These are phyloP conservation scores for Drosophila nasuta DNA, from an alignment of 1,140 invertebrate species.

Conservation along the genomic window DNA sequence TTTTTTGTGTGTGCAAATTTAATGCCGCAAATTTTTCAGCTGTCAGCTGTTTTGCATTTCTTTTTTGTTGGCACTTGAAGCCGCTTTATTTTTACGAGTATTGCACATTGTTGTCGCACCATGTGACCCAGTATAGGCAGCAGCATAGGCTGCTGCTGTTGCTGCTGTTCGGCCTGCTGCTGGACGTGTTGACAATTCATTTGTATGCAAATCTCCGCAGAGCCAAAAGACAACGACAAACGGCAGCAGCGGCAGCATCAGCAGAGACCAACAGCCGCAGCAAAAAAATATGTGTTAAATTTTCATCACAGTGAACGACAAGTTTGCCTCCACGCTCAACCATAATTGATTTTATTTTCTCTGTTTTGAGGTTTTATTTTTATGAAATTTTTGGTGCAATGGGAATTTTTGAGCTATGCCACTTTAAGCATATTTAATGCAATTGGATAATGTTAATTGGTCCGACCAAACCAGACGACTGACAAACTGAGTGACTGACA, in stretches of 20 bases:
- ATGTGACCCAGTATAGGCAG: conserved; percentile 21
- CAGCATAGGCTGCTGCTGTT: neutral
- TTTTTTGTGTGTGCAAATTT: conserved; percentile 56
- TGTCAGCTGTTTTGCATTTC: conserved; percentile 60
- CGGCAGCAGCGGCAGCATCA: conserved; percentile 6
- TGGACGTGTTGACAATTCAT: conserved; percentile 83
- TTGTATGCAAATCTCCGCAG: conserved; percentile 83
- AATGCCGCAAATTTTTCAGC: conserved; percentile 59
- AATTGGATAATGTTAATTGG: conserved; percentile 59
- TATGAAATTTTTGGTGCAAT: conserved; percentile 23
- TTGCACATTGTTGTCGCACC: conserved; percentile 52
- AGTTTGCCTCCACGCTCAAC: conserved; percentile 14
- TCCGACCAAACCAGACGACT: conserved; percentile 23
- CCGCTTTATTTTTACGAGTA: conserved; percentile 64
- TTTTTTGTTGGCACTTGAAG: conserved; percentile 43
- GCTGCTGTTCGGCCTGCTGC: conserved; percentile 14
- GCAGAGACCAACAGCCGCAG: neutral
- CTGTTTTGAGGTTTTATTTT: neutral
- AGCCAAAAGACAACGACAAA: conserved; percentile 68
- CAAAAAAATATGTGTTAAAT: conserved; percentile 50
- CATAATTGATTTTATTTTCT: conserved; percentile 59
- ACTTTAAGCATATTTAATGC: conserved; percentile 53
- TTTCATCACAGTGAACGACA: conserved; percentile 38
- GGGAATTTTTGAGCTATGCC: conserved; percentile 1
- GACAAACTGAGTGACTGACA: conserved; percentile 14